Evolutionary conservation across 2,113 vertebrate species (phyloP), one percentile per base, ranked within the genome.

Genomic region (Hypomesus transpacificus): DNA sequence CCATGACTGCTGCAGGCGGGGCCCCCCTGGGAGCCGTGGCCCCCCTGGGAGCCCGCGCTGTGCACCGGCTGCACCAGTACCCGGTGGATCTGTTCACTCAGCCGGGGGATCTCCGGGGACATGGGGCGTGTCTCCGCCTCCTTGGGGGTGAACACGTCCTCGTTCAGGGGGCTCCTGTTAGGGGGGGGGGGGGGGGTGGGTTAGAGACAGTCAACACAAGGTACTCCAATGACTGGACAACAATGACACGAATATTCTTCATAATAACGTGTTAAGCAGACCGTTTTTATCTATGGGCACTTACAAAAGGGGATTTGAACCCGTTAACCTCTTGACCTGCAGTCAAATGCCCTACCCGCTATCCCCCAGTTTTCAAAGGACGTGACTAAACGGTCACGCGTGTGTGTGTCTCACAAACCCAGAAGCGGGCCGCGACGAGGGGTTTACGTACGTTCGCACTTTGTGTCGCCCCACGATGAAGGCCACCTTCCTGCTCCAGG

Each of bases 401-500:
- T 34, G 1, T 4, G 31, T n/a, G n/a, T n/a, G n/a, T n/a, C 52
- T 18, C 18, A 8, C 18, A 9, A 54, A 9, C 52, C 18, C 14
- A 16, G 24, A 18, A 54, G 52, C 3, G 2, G 1, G 7, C 14
- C 52, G 14, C 53, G 24, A 26, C 0, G 14, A 18, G 18, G 52
- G 53, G 2, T 54, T 18, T 11, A 65, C 93, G 92, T 87, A 96
- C 95, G 93, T 96, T 87, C 95, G 82, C 51, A 96, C 95, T 96
- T 96, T 96, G 87, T 96, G 95, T 14, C 95, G 93, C 0, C 95
- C 95, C 6, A 96, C 89, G 4, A 96, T 92, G 34, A 96, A 96
- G 0, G 95, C 92, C 80, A 96, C 94, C 78, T 96, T 96, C 51
- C 95, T 91, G 85, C 94, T 96, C 95, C 95, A 96, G 22, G 95